Conservation (phyloP, 2,888 invertebrate species). For the Epicampocera succincta region DNA sequence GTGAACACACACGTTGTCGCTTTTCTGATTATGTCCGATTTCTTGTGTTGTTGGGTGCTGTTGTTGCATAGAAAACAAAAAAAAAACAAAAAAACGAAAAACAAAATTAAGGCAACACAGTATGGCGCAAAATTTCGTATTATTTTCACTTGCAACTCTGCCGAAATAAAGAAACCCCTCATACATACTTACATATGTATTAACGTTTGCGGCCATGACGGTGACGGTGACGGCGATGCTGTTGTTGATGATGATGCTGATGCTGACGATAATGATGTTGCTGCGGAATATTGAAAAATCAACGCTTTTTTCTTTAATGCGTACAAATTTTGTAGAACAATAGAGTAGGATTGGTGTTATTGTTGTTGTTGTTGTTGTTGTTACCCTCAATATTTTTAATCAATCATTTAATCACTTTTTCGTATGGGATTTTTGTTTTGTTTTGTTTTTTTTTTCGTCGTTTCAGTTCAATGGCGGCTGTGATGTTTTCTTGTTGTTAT, state of each 20-base stretch:
- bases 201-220: not conserved
- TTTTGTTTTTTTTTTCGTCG: too few species aligned
- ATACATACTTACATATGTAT: too few species aligned
- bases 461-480: not conserved
- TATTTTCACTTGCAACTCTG: conserved; percentile 59
- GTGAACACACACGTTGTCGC: conserved; percentile 63
- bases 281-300: conserved; percentile 50
- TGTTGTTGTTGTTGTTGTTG: conserved; percentile 11
- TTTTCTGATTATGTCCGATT: conserved; percentile 42
- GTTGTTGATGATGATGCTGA: conserved; percentile 31
- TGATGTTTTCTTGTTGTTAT: conserved; percentile 20
- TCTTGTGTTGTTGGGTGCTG: conserved; percentile 13
- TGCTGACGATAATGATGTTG: conserved; percentile 30
- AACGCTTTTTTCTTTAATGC: conserved; percentile 59
- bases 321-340: conserved; percentile 68
- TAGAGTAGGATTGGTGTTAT: conserved; percentile 9
- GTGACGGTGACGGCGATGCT: conserved; percentile 17
- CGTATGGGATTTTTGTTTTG: not conserved
- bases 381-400: conserved; percentile 63
- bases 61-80: not conserved
- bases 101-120: conserved; percentile 57
- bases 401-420: conserved; percentile 71
- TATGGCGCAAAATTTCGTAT: conserved; percentile 65
- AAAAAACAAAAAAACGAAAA: not conserved
- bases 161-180: conserved; percentile 42